Evolutionary conservation across 2,797 vertebrate species (phyloP).

Genomic region (Choloepus didactylus): DNA sequence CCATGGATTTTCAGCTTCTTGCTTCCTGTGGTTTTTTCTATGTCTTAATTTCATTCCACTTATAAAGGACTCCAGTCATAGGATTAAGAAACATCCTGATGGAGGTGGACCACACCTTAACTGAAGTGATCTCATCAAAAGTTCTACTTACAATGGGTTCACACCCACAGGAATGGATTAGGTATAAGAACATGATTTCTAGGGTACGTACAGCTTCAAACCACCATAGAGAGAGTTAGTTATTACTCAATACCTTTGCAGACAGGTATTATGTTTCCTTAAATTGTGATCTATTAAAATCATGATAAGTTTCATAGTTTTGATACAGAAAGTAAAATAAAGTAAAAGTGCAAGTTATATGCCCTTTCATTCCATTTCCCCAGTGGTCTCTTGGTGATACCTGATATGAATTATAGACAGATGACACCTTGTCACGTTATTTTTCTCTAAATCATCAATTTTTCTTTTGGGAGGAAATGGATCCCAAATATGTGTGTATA

Average conservation of each 20-base stretch:
- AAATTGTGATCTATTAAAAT: constrained; percentile 45
- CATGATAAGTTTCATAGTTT: neutral
- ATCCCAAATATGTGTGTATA: neutral
- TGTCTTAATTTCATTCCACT: too few species aligned
- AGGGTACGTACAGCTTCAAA: too few species aligned
- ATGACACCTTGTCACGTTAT: neutral
- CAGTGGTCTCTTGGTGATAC: neutral
- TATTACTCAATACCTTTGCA: neutral
- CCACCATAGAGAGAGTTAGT: neutral
- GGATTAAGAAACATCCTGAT: too few species aligned
- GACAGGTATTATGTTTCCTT: neutral
- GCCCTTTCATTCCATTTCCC: neutral
- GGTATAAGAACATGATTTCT: too few species aligned
- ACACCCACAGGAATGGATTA: too few species aligned
- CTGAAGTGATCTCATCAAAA: too few species aligned
- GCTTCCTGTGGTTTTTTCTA: too few species aligned
- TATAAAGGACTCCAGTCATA: too few species aligned
- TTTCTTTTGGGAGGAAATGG: constrained; percentile 14
- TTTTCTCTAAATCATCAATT: neutral
- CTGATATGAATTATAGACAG: neutral
- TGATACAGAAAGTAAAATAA: constrained; percentile 2
- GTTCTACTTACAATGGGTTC: too few species aligned
- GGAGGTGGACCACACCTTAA: too few species aligned
- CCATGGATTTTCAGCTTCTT: too few species aligned
- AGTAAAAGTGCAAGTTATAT: neutral